Conservation (phyloP, 2,113 vertebrate genomes). For the Menura novaehollandiae region DNA sequence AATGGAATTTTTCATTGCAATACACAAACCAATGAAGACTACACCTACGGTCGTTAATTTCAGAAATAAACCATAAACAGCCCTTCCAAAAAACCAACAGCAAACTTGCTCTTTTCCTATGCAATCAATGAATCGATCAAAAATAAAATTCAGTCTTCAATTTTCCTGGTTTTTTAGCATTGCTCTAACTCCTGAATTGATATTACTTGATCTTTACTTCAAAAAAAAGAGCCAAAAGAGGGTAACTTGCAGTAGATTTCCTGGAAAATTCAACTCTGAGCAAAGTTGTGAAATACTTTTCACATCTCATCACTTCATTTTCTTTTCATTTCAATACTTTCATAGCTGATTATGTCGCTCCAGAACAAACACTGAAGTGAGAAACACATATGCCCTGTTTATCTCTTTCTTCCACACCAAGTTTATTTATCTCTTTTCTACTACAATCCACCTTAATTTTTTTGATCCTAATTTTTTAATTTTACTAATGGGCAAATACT, state of each 20-base stretch:
- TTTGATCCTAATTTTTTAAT: neutral
- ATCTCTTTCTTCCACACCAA: neutral
- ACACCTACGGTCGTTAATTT: neutral
- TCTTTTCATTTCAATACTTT: neutral
- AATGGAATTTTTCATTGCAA: neutral
- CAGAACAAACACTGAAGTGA: neutral
- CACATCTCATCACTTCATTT: neutral
- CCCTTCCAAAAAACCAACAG: neutral
- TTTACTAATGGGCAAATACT: neutral
- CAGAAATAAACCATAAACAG: neutral
- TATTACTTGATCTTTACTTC: neutral
- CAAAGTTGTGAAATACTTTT: neutral
- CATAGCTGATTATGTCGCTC: neutral
- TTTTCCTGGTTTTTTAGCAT: neutral
- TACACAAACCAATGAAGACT: neutral
- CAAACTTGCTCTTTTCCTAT: neutral
- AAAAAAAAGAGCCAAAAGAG: neutral
- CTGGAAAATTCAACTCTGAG: neutral
- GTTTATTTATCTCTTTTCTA: neutral
- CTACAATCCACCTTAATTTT: fast-evolving
- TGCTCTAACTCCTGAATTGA: neutral
- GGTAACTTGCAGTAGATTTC: neutral
- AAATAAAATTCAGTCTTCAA: neutral
- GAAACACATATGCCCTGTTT: neutral
- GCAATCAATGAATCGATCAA: neutral